Evolutionary conservation across 2,113 vertebrate genomes (phyloP).

Genomic region (Salvator merianae): DNA sequence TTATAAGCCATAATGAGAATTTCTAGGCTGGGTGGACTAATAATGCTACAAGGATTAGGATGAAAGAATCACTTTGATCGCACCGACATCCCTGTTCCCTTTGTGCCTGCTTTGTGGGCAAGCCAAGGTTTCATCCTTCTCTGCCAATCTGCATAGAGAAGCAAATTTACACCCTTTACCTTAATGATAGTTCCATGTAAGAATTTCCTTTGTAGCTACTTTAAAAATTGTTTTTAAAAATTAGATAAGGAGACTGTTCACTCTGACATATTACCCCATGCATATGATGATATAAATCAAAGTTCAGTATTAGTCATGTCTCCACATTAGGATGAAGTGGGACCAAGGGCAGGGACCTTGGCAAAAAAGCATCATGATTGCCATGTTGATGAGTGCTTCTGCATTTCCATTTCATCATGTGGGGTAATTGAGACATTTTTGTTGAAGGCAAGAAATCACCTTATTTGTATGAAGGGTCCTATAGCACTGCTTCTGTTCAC

Average conservation of each 20-base stretch:
- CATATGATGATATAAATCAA: neutral
- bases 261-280: neutral
- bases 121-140: too few species aligned
- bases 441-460: too few species aligned
- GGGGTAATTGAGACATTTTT: too few species aligned
- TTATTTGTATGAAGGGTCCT: too few species aligned
- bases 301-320: too few species aligned
- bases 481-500: too few species aligned
- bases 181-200: neutral
- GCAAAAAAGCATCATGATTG: too few species aligned
- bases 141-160: too few species aligned
- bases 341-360: too few species aligned
- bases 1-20: neutral
- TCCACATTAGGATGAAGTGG: too few species aligned
- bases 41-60: neutral
- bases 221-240: neutral
- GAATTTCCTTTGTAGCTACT: neutral
- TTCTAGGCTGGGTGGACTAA: neutral
- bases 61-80: neutral
- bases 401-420: too few species aligned
- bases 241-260: neutral
- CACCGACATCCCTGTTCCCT: neutral
- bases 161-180: neutral
- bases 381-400: too few species aligned
- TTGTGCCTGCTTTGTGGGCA: neutral